These are phyloP conservation scores for Ammospiza maritima DNA, from an alignment of 2,797 vertebrate genomes.

Conservation along the genomic window DNA sequence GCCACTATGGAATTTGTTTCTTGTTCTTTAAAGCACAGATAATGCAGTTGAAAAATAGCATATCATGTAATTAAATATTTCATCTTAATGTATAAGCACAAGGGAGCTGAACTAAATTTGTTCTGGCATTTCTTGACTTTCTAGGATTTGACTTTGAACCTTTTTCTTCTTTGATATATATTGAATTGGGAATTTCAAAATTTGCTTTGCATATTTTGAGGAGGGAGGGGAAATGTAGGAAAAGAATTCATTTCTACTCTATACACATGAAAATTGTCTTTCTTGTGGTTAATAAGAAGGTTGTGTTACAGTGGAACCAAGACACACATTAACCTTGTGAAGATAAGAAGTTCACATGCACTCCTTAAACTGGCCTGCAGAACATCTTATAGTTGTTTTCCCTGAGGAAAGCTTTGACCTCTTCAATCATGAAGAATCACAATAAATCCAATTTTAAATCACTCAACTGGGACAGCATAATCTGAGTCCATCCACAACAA, in stretches of 20 bases:
- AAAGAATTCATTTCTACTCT: neutral
- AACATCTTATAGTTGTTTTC: neutral
- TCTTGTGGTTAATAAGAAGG: neutral
- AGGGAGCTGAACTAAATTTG: slow-evolving; percentile 1
- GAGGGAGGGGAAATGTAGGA: neutral
- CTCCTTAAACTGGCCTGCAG: neutral
- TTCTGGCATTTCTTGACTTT: slow-evolving; percentile 28
- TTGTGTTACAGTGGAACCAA: neutral
- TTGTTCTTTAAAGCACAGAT: slow-evolving; percentile 15
- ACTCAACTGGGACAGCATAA: neutral
- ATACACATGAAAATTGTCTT: neutral
- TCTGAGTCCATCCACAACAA: neutral
- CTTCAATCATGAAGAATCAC: neutral
- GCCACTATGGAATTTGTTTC: neutral
- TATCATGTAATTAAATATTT: slow-evolving; percentile 2
- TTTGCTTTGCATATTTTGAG: neutral
- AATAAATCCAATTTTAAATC: slow-evolving; percentile 33
- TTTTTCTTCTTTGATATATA: slow-evolving; percentile 16
- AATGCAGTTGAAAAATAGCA: neutral
- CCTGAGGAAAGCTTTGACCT: neutral
- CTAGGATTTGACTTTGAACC: slow-evolving; percentile 32
- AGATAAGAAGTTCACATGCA: neutral
- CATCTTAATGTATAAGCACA: neutral
- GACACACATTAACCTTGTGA: neutral
- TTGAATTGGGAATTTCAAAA: neutral